Conservation (phyloP, 2,113 vertebrate genomes). For the Micromys minutus region DNA sequence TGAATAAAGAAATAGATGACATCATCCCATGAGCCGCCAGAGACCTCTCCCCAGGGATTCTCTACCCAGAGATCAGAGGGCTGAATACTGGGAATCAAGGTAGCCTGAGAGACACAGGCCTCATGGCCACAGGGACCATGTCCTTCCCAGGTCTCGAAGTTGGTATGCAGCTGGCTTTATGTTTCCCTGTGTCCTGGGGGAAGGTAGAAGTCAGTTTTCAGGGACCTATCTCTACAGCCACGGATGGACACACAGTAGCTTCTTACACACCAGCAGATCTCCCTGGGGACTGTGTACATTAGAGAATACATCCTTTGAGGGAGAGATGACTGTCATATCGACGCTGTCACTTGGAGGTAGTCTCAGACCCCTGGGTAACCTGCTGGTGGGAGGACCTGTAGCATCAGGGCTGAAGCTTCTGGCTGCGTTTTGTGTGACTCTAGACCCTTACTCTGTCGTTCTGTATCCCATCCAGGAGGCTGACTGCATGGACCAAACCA, state of each 20-base stretch:
- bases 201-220: neutral
- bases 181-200: neutral
- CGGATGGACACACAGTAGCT: neutral
- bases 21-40: neutral
- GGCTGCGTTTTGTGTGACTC: fast-evolving
- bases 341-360: neutral
- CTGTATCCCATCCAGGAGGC: neutral
- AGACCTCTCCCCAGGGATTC: neutral
- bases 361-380: no score
- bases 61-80: neutral
- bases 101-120: neutral
- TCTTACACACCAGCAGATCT: neutral
- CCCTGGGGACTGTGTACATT: neutral
- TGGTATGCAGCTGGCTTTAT: neutral
- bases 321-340: neutral
- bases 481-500: neutral
- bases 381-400: neutral
- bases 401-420: neutral
- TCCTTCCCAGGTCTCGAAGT: neutral
- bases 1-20: neutral
- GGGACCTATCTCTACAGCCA: neutral
- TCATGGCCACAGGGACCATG: fast-evolving
- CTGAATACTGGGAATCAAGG: no score
- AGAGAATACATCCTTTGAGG: neutral
- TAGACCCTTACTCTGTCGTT: fast-evolving